Evolutionary conservation across 2,888 invertebrate species (phyloP).

Genomic region (Caenorhabditis sulstoni): DNA sequence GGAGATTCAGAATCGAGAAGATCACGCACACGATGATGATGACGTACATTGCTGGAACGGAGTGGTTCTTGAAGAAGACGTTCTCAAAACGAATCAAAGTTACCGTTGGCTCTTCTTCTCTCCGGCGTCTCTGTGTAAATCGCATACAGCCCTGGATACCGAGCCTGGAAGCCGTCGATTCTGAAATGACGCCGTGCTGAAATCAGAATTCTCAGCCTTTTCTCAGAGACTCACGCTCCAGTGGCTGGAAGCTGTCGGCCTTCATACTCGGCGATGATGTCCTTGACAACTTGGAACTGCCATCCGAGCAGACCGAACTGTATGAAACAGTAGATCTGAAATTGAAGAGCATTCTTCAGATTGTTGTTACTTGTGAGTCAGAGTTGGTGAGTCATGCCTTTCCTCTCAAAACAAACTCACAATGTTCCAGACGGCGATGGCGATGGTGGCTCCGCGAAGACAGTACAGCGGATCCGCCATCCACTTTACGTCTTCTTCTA

Average conservation of each 20-base stretch:
- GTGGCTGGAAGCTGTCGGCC: slow-evolving; percentile 76
- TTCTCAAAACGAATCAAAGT: no score
- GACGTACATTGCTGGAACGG: slow-evolving; percentile 74
- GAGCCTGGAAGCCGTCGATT: slow-evolving; percentile 77
- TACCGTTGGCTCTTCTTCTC: slow-evolving; percentile 77
- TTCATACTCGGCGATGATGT: slow-evolving; percentile 74
- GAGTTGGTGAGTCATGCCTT: no score
- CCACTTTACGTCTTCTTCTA: slow-evolving; percentile 2
- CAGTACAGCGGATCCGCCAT: slow-evolving; percentile 78
- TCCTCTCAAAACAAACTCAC: slow-evolving; percentile 63
- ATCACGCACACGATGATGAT: slow-evolving; percentile 75
- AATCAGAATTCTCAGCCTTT: background rate
- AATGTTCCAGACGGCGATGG: slow-evolving; percentile 77
- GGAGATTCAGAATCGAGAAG: slow-evolving; percentile 71
- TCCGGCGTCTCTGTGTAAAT: slow-evolving; percentile 79
- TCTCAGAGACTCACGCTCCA: slow-evolving; percentile 71
- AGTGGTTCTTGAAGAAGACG: background rate
- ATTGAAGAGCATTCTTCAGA: background rate
- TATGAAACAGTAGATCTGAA: slow-evolving; percentile 76
- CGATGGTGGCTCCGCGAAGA: slow-evolving; percentile 71
- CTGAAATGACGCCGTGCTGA: slow-evolving; percentile 56
- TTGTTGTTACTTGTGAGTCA: no score
- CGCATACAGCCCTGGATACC: slow-evolving; percentile 78
- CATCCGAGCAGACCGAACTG: slow-evolving; percentile 79
- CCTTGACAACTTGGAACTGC: slow-evolving; percentile 76